Base-by-base conservation (phyloP, 2,888 invertebrate genomes). In the Pterobdella sp. region DNA sequence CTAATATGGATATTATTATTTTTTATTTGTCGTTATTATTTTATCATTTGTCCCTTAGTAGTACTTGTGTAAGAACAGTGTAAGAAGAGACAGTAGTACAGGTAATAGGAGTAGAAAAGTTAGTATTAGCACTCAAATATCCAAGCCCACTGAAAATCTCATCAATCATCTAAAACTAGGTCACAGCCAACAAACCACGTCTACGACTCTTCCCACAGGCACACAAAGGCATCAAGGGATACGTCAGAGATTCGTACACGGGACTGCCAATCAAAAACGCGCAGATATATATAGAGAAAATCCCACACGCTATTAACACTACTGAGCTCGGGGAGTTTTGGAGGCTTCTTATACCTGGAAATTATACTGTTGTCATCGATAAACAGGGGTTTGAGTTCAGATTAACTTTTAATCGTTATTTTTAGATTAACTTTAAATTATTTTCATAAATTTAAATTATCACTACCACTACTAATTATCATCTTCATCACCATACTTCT, bases 271-370 rank as follows among this genome's bases (percentile, higher is more conserved):
- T 94, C 18, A 85, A 88, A 82, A 88, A 89, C 80, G 96, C 93
- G 0, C 87, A 87, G 76, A 87, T 98, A 66, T 84, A 86, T 35
- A 89, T 97, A 1, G 86, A 87, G 63, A 91, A 91, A 0, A 89
- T 94, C 74, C 85, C 89, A 68, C 94, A 96, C 82, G 88, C 89
- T 72, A 87, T 97, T 18, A 88, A 88, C 0, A 90, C 92, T 0
- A 91, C 92, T 0, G 86, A 87, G 63, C 86, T 88, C 31, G 98
- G 98, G 3, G 93, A 95, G 83, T 98, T 90, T 85, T 98, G 97
- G 96, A 87, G 98, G 75, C 85, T 98, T 68, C 86, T 98, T 36
- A 85, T 92, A 29, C 95, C 96, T 0, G 96, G 95, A 75, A 86
- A 86, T 2, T 97, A 96, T 82, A 87, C 87, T 36, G 85, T 95